A percentile compares a stretch with the other conserved stretches of the same genome.
These are phyloP conservation scores for Acropternis orthonyx DNA, from an alignment of 2,797 vertebrate species.

Conservation along the genomic window DNA sequence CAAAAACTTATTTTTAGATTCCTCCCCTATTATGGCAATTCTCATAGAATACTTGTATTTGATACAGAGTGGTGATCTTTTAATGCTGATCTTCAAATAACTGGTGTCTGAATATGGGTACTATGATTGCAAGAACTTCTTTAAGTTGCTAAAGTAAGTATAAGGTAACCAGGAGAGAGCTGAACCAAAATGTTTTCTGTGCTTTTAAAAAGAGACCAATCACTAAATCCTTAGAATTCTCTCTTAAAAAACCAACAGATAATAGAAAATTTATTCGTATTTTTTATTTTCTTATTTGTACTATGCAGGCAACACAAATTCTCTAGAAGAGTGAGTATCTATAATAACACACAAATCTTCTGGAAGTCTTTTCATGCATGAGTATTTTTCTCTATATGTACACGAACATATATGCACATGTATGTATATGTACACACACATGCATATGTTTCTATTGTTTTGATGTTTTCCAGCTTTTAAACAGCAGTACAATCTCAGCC, in stretches of 20 bases:
- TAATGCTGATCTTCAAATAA: not conserved
- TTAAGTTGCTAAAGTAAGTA: not conserved
- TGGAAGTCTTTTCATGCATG: not conserved
- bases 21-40: not conserved
- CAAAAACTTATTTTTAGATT: not conserved
- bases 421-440: too few relatives aligned
- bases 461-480: not conserved
- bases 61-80: not conserved
- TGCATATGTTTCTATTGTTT: not conserved
- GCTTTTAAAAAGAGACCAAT: not conserved
- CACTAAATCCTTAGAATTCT: not conserved
- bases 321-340: not conserved
- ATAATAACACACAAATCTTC: not conserved
- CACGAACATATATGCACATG: rapidly evolving
- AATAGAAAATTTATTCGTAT: not conserved
- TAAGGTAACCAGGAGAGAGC: not conserved
- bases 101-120: not conserved
- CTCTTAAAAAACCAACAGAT: not conserved
- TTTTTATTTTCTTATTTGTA: not conserved
- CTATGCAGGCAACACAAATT: not conserved
- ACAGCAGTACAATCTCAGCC: not conserved
- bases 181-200: not conserved
- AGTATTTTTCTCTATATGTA: not conserved
- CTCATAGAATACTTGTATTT: not conserved
- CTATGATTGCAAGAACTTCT: not conserved